Base-by-base conservation (phyloP, 2,113 vertebrate species). In the Pavo muticus region DNA sequence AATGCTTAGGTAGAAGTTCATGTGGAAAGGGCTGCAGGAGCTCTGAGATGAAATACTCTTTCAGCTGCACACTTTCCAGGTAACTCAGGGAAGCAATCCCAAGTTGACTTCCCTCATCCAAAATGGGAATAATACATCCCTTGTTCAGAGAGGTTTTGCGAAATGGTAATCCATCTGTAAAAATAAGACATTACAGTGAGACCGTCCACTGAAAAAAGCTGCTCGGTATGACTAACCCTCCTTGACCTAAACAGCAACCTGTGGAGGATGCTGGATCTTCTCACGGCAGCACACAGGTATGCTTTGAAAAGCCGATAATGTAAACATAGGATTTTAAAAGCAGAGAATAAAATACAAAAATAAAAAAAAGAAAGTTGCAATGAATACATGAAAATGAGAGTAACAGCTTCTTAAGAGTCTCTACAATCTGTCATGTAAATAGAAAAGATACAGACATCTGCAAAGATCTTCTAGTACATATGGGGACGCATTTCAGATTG, bases 391-490 rank as follows among this genome's bases (percentile, higher is more conserved):
- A 91, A 93, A 94, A 94, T 69, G 67, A 90, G 48, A 87, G 63
- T 93, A 96, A 90, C 91, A 91, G 85, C 88, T 95, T 96, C 88
- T 84, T 64, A 4, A 4, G 54, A 96, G 52, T 88, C 52, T 91
- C 83, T 91, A 37, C 93, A 95, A 94, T 91, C 94, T 96, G 95
- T 95, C 85, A 86, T 90, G 91, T 95, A 95, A 96, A 95, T 87
- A 95, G 76, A 95, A 95, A 87, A 94, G 65, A 88, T 80, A 86
- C 30, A 95, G 92, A 88, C 94, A 96, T 95, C 90, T 95, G 96
- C 90, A 95, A 82, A 88, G 85, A 75, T 74, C 74, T 92, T 88
- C 70, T 84, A 10, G 7, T 94, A 90, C 93, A 93, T 94, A 93
- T 91, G 84, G 84, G 89, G 71, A 92, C 64, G 65, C 30, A 75